Conservation (phyloP, 1,140 invertebrate genomes). For the Asobara japonica region DNA sequence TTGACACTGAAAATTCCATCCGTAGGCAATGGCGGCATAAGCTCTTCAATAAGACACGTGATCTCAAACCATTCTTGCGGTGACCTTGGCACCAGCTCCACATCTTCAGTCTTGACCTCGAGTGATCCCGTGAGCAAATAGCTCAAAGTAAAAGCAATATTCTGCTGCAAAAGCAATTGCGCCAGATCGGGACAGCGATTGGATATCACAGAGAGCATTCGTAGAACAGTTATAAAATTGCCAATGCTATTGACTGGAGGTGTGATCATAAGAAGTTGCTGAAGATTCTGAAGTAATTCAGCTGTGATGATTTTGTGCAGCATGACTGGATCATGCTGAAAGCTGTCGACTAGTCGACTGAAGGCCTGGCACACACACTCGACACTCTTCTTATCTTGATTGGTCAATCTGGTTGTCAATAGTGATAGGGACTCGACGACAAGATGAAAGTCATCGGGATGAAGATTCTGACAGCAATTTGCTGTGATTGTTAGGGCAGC, state of each 20-base stretch:
- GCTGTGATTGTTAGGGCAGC: conserved; percentile 95
- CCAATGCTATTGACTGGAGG: conserved; percentile 92
- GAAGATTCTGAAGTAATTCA: conserved; percentile 90
- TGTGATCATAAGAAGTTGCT: conserved; percentile 91
- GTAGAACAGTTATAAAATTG: conserved; percentile 95
- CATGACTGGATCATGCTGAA: conserved; percentile 89
- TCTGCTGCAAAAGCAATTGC: conserved; percentile 89
- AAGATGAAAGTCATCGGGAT: conserved; percentile 92
- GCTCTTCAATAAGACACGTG: conserved; percentile 92
- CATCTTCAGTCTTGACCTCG: conserved; percentile 72
- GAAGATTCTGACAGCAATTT: conserved; percentile 96
- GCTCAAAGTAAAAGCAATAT: conserved; percentile 93
- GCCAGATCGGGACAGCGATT: conserved; percentile 92
- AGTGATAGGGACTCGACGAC: conserved; percentile 89
- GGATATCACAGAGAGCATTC: conserved; percentile 96
- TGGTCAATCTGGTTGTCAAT: conserved; percentile 86
- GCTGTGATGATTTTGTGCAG: conserved; percentile 95
- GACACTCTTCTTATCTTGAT: conserved; percentile 97
- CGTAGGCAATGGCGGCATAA: conserved; percentile 92
- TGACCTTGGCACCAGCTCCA: conserved; percentile 88
- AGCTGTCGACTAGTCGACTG: conserved; percentile 94
- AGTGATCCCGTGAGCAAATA: conserved; percentile 89
- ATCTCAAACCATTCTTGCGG: conserved; percentile 97
- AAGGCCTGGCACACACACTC: conserved; percentile 97
- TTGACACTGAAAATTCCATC: conserved; percentile 96